Conservation (phyloP, 2,113 vertebrate genomes). For the Talpa occidentalis region DNA sequence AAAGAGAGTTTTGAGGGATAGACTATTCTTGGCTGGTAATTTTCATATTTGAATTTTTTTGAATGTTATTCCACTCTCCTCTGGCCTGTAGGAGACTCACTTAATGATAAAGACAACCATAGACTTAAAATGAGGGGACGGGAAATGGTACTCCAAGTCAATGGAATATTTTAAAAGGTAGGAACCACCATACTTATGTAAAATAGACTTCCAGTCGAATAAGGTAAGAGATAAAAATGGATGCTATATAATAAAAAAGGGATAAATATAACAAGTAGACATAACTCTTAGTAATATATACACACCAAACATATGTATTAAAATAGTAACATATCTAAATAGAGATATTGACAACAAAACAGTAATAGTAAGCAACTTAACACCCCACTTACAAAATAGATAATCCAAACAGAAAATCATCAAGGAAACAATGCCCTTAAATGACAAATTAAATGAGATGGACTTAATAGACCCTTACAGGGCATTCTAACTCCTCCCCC, state of each 20-base stretch:
- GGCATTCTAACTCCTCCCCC: neutral
- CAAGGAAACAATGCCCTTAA: neutral
- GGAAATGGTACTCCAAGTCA: neutral
- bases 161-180: neutral
- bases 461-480: neutral
- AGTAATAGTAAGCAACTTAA: neutral
- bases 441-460: neutral
- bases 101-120: neutral
- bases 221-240: neutral
- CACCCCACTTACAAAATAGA: neutral
- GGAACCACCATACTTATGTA: neutral
- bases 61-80: neutral
- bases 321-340: neutral
- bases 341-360: neutral
- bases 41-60: neutral
- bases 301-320: neutral
- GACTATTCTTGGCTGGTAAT: neutral
- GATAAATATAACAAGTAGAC: neutral
- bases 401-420: neutral
- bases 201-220: neutral
- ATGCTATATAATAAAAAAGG: neutral
- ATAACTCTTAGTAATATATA: neutral
- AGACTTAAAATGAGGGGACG: neutral
- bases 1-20: neutral
- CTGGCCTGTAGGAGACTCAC: neutral